A percentile compares a stretch with the other conserved stretches of the same genome.
phyloP scores from a whole-genome alignment of 2,888 invertebrate genomes.

The Zelleria hepariella region DNA sequence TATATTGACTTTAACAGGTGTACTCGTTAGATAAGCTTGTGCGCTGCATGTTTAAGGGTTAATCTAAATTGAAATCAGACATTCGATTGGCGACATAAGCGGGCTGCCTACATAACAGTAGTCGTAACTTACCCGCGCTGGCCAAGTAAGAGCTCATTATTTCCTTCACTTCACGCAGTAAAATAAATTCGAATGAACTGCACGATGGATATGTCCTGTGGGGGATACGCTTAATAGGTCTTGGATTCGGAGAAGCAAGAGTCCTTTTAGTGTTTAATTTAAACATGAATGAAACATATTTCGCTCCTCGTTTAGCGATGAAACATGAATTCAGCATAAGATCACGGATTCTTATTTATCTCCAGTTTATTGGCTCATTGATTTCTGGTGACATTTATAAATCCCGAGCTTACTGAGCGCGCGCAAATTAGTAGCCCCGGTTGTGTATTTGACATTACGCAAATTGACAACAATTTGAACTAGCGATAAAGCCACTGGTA shows the following conservation, averaged over 20 bases:
- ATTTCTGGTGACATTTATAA: neutral
- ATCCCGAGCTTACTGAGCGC: neutral
- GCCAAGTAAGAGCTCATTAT: constrained; percentile 25
- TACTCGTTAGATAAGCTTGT: constrained; percentile 65
- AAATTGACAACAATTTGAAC: neutral
- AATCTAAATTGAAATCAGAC: constrained; percentile 71
- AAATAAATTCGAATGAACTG: constrained; percentile 56
- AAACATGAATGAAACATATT: neutral
- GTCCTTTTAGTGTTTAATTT: neutral
- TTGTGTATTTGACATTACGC: neutral
- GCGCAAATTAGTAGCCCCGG: neutral
- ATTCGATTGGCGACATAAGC: constrained; percentile 65
- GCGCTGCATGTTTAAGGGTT: constrained; percentile 60
- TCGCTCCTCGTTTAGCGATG: no score
- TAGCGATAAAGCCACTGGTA: neutral
- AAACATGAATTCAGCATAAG: no score
- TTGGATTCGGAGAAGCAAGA: neutral
- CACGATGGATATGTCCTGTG: constrained; percentile 20
- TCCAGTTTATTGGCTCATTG: neutral
- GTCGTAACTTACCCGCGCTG: constrained; percentile 25
- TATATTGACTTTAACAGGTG: constrained; percentile 67
- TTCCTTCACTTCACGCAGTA: constrained; percentile 25
- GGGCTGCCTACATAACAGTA: constrained; percentile 32
- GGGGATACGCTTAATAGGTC: neutral
- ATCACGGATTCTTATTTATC: neutral